A percentile compares a stretch with the other conserved stretches of the same genome.
Evolutionary conservation across 1,140 invertebrate species (phyloP).

Genomic region (Cepaea nemoralis): DNA sequence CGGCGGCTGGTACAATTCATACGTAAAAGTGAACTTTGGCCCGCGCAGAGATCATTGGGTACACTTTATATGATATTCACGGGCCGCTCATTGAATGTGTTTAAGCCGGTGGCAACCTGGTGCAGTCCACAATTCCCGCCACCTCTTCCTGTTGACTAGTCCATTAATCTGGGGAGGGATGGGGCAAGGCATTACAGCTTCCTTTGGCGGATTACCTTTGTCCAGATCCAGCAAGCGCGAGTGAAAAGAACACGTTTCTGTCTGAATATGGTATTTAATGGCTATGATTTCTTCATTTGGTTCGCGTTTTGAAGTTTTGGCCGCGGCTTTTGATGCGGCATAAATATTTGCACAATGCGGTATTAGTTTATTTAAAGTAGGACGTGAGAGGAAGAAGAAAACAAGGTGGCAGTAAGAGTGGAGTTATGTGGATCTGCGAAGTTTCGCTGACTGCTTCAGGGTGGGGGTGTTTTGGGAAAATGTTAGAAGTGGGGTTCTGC

Average conservation of each 20-base stretch:
- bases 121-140: neutral
- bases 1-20: neutral
- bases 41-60: neutral
- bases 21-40: neutral
- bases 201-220: neutral
- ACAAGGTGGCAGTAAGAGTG: too few species aligned
- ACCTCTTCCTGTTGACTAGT: neutral
- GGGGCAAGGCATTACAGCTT: neutral
- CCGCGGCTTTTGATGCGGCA: neutral
- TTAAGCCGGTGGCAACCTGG: neutral
- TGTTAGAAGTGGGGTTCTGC: too few species aligned
- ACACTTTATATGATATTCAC: neutral
- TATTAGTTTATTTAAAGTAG: neutral
- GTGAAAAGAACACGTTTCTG: constrained; percentile 6
- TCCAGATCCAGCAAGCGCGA: neutral
- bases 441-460: too few species aligned
- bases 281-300: neutral
- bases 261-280: neutral
- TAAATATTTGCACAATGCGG: neutral
- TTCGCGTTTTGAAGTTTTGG: neutral
- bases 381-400: too few species aligned
- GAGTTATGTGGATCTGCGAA: too few species aligned
- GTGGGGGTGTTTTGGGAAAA: too few species aligned
- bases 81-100: neutral
- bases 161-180: neutral